Evolutionary conservation across 2,113 vertebrate species (phyloP), one percentile per base, ranked within the genome.

Genomic region (Otocyon megalotis): DNA sequence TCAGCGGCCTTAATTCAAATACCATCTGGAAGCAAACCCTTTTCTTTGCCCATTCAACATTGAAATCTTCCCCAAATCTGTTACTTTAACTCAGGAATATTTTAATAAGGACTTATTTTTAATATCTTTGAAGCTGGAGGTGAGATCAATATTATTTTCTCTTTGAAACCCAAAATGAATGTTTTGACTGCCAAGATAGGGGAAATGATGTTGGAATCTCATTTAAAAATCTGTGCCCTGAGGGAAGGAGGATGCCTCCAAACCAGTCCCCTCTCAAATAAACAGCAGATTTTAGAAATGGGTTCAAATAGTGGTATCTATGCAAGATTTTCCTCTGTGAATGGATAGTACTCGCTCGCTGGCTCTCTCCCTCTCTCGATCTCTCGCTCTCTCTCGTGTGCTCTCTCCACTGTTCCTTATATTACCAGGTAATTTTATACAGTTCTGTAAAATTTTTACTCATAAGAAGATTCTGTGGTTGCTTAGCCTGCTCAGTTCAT

Each of bases 21-120:
- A 98, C 98, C 98, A 99, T 98, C 98, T 98, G 99, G 98, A 98
- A 98, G 98, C 99, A 99, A 98, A 98, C 85, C 58, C 77, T 95
- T 97, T 96, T 96, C 98, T 98, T 71, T 96, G 85, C 93, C 98
- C 84, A 97, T 80, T 97, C 91, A 95, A 97, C 28, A 72, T 10
- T 63, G 90, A 98, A 98, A 98, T 98, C 96, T 90, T 98, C 96
- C 71, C 93, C 69, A 98, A 98, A 98, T 96, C 97, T 97, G 98
- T 97, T 98, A 96, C 97, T 98, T 93, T 97, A 97, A 96, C 88
- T 97, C 77, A 83, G 56, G 72, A 71, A 58, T 93, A 95, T 97
- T 97, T 97, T 96, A 96, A 95, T 96, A 97, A 95, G 88, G 69
- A 95, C 94, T 97, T 92, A 48, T 93, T 96, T 91, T 86, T 95